Evolutionary conservation across 2,113 vertebrate genomes (phyloP).

Genomic region (Osmerus eperlanus): DNA sequence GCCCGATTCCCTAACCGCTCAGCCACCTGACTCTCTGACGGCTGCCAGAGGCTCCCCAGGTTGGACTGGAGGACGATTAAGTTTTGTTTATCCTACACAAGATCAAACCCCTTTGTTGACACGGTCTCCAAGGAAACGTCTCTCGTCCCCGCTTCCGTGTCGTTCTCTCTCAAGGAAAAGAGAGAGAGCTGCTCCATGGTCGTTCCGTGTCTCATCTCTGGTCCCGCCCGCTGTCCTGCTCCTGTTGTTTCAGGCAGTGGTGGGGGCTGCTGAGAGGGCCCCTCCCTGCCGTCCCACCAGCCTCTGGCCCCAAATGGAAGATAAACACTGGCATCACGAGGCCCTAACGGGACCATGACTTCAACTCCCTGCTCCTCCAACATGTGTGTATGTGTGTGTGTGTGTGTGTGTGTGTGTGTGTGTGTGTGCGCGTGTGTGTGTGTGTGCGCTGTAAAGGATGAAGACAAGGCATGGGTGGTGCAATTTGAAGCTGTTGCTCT

Average conservation of each 20-base stretch:
- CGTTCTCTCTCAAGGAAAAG: background rate
- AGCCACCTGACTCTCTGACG: too few species aligned
- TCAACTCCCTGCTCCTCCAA: conserved; percentile 20
- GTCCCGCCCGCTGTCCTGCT: background rate
- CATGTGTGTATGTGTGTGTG: too few species aligned
- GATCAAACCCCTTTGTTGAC: conserved; percentile 1
- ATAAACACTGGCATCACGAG: conserved; percentile 19
- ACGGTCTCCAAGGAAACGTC: conserved; percentile 16
- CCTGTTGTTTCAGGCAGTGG: conserved; percentile 36
- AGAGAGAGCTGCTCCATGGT: background rate
- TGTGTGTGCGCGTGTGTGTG: too few species aligned
- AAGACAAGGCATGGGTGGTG: too few species aligned
- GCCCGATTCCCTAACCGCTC: too few species aligned
- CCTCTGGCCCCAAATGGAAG: conserved; percentile 30
- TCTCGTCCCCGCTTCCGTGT: background rate
- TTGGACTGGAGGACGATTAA: too few species aligned
- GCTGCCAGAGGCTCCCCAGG: too few species aligned
- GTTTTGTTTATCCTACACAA: background rate
- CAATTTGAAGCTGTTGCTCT: too few species aligned
- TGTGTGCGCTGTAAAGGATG: too few species aligned
- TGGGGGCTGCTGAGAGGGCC: conserved; percentile 14
- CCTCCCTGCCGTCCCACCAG: conserved; percentile 13
- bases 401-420: too few species aligned
- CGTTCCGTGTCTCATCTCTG: background rate
- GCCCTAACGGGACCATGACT: conserved; percentile 23